These are phyloP conservation scores for Scolopax mira DNA, from an alignment of 2,113 vertebrate species.

Conservation along the genomic window DNA sequence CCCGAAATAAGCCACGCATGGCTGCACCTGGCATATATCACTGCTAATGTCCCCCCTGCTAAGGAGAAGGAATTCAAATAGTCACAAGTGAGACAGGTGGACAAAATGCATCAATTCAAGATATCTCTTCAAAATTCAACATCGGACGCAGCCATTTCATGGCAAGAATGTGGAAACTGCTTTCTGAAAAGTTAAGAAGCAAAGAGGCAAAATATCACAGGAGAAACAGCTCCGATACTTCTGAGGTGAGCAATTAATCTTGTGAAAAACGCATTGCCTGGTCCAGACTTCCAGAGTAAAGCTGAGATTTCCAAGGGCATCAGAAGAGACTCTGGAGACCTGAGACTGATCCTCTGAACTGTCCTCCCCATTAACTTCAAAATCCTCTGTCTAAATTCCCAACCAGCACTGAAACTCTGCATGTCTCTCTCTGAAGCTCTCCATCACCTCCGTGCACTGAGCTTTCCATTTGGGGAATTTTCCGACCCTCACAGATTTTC, in stretches of 20 bases:
- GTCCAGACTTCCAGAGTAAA: neutral
- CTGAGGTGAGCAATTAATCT: neutral
- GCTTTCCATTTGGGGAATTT: neutral
- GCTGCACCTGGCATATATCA: neutral
- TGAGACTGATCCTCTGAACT: neutral
- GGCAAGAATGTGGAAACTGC: neutral
- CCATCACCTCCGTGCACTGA: neutral
- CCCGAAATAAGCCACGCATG: neutral
- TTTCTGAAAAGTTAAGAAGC: neutral
- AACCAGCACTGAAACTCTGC: neutral
- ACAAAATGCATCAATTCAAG: neutral
- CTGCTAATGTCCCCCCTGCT: rapidly evolving
- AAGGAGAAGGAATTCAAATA: neutral
- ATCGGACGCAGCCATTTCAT: neutral
- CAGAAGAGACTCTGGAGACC: neutral
- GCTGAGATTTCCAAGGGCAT: neutral
- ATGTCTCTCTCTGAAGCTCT: neutral
- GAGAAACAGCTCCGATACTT: neutral
- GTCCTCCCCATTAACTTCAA: neutral
- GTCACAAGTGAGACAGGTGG: neutral
- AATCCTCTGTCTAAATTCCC: neutral
- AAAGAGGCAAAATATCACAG: neutral
- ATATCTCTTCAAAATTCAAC: neutral
- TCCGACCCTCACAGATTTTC: neutral
- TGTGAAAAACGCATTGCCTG: rapidly evolving